Conservation (phyloP, 2,888 invertebrate genomes). For the Heliconius aoede region DNA sequence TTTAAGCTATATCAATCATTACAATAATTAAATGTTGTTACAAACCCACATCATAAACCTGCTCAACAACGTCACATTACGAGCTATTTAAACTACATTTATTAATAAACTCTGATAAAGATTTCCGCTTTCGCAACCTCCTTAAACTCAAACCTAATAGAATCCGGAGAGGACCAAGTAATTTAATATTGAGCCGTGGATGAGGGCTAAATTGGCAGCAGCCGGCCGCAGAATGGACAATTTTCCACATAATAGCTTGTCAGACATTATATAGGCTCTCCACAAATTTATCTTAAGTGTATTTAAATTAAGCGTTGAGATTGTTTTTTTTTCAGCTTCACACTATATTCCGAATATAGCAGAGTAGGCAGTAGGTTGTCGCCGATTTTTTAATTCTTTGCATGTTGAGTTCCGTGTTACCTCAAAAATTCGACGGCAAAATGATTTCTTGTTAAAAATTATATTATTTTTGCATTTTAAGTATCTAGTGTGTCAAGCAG, state of each 20-base stretch:
- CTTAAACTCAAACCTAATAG: conserved; percentile 30
- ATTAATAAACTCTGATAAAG: conserved; percentile 19
- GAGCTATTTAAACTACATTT: conserved; percentile 1
- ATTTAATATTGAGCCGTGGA: conserved; percentile 75
- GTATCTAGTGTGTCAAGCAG: too few species aligned
- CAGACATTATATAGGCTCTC: conserved; percentile 46
- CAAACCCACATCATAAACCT: too few species aligned
- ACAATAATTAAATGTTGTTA: too few species aligned
- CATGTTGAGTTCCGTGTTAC: too few species aligned
- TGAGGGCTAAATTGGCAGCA: conserved; percentile 77
- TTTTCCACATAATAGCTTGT: conserved; percentile 70
- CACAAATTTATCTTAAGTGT: conserved; percentile 42
- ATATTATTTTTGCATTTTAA: too few species aligned
- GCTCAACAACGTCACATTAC: background rate
- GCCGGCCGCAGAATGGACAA: conserved; percentile 78
- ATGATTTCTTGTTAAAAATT: too few species aligned
- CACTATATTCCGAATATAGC: too few species aligned
- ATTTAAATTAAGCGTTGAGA: conserved; percentile 16
- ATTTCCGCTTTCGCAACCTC: conserved; percentile 27
- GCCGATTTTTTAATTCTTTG: too few species aligned
- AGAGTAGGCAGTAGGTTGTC: too few species aligned
- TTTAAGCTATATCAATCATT: too few species aligned
- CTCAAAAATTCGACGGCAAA: too few species aligned
- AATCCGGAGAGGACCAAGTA: conserved; percentile 68
- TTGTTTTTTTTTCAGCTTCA: background rate